phyloP scores from a whole-genome alignment of 1,140 invertebrate genomes.

The Andricus grossulariae region DNA sequence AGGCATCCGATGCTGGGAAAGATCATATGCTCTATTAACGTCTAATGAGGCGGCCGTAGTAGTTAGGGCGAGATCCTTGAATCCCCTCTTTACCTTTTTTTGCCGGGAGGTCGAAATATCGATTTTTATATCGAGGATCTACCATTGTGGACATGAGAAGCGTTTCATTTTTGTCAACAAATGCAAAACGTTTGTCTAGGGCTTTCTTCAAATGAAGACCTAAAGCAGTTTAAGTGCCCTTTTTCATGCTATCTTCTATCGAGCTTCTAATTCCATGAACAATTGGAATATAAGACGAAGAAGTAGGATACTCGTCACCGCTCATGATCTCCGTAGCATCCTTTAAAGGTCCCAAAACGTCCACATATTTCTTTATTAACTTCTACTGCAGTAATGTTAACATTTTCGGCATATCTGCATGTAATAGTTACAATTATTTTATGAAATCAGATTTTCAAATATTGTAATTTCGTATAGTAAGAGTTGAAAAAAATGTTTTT shows the following conservation, averaged over 20 bases:
- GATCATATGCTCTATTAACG: background rate
- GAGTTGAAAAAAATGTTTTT: too few relatives aligned
- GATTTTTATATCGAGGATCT: background rate
- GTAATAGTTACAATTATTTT: background rate
- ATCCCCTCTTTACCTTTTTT: background rate
- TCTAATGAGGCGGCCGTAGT: background rate
- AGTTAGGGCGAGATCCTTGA: background rate
- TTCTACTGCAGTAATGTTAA: constrained; percentile 22
- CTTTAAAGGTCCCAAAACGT: constrained; percentile 31
- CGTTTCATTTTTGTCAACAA: background rate
- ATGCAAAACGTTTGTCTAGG: too few relatives aligned
- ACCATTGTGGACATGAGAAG: background rate
- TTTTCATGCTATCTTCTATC: too few relatives aligned
- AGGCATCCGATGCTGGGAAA: background rate
- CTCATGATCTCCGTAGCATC: constrained; percentile 34
- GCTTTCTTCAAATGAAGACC: too few relatives aligned
- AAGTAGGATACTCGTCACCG: constrained; percentile 2
- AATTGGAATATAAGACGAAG: too few relatives aligned
- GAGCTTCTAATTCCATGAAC: too few relatives aligned
- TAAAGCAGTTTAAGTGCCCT: too few relatives aligned
- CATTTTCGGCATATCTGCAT: constrained; percentile 9
- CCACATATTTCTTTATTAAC: constrained; percentile 18
- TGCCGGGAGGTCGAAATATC: background rate
- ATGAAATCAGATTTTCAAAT: too few relatives aligned
- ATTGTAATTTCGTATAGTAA: too few relatives aligned